A percentile compares a stretch with the other conserved stretches of the same genome.
These are phyloP conservation scores for Ophioninae sp. DNA, from an alignment of 2,888 invertebrate species.

Conservation along the genomic window DNA sequence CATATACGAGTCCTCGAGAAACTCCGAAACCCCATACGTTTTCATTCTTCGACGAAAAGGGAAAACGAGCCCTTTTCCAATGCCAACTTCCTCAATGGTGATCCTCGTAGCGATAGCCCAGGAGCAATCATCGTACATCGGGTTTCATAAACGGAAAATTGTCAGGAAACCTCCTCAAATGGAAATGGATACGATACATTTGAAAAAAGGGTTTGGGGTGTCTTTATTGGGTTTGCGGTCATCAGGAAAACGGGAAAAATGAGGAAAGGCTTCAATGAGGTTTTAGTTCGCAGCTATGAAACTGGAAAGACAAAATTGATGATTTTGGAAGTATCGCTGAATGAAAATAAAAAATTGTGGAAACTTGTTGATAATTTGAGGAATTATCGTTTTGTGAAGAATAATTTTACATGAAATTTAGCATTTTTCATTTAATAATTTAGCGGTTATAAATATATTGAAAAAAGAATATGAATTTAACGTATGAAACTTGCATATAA, in stretches of 20 bases:
- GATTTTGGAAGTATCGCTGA: too few species aligned
- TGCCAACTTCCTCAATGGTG: neutral
- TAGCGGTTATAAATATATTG: too few species aligned
- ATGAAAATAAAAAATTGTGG: too few species aligned
- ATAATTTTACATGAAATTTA: too few species aligned
- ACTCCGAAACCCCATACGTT: constrained; percentile 31
- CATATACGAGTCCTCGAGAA: neutral
- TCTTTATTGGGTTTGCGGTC: neutral
- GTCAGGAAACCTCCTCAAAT: neutral
- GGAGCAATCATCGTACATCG: neutral
- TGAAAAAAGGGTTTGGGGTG: neutral
- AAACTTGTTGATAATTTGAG: too few species aligned
- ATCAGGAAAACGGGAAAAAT: neutral
- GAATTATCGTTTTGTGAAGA: too few species aligned
- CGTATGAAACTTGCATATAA: too few species aligned
- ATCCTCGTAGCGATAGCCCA: neutral
- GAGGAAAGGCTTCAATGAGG: neutral
- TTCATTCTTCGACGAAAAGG: constrained; percentile 29
- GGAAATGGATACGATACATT: neutral
- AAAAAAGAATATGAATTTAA: too few species aligned
- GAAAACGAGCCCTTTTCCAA: neutral
- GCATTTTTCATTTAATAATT: too few species aligned
- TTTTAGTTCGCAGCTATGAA: neutral
- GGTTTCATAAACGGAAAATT: neutral
- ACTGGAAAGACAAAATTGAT: neutral